phyloP scores from a whole-genome alignment of 2,113 vertebrate genomes.

The Plecturocebus donacophilus region DNA sequence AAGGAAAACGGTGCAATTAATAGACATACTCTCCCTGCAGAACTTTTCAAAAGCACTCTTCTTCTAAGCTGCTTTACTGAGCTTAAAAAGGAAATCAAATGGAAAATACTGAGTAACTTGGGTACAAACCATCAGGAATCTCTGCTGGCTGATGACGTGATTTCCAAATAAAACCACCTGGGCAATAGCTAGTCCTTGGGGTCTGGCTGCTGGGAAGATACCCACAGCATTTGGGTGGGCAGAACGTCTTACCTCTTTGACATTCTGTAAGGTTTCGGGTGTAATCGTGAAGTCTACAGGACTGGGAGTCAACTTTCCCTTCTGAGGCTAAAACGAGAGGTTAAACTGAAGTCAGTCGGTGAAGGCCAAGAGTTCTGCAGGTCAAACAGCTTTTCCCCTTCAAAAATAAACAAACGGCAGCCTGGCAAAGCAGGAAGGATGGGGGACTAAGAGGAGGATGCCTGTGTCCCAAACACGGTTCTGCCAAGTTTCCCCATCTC shows the following conservation, averaged over 20 bases:
- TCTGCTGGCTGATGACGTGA: not conserved
- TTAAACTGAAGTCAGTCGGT: not conserved
- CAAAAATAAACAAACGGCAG: fast-evolving
- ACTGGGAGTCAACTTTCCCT: constrained; percentile 89
- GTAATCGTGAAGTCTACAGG: constrained; percentile 96
- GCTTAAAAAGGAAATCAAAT: not conserved
- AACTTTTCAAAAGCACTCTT: no score
- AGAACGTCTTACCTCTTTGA: constrained; percentile 88
- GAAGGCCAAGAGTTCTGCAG: not conserved
- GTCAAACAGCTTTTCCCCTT: fast-evolving
- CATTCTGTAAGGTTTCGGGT: constrained; percentile 95
- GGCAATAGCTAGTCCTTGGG: fast-evolving
- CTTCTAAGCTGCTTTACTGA: not conserved
- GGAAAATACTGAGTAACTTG: not conserved
- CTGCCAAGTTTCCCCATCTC: not conserved
- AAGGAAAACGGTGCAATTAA: not conserved
- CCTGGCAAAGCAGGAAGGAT: fast-evolving
- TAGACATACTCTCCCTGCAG: fast-evolving
- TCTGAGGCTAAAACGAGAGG: constrained; percentile 89
- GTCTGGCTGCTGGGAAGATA: fast-evolving
- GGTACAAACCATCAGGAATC: not conserved
- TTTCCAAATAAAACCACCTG: fast-evolving
- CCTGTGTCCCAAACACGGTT: not conserved
- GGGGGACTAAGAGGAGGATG: fast-evolving
- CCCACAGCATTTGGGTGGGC: fast-evolving